Evolutionary conservation across 2,888 invertebrate species (phyloP).

Genomic region (Chalcosyrphus nemorum): DNA sequence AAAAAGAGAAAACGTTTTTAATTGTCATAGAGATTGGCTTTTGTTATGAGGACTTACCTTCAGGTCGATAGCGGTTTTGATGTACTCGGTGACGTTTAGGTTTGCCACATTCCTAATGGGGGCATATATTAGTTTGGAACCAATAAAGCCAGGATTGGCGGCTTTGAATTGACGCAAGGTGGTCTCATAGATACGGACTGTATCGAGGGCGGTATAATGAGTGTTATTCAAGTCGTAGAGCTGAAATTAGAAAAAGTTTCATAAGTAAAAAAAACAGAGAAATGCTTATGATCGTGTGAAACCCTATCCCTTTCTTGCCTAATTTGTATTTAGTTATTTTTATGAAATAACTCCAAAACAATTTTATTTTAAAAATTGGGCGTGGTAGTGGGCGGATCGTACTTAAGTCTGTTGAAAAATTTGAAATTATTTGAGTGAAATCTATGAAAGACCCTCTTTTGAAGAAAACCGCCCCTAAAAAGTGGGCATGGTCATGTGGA

Average conservation of each 20-base stretch:
- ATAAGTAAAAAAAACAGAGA: too few relatives aligned
- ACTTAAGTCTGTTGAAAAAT: too few relatives aligned
- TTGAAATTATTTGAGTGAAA: too few relatives aligned
- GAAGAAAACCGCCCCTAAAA: too few relatives aligned
- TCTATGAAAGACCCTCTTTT: too few relatives aligned
- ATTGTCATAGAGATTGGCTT: neutral
- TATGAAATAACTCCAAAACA: too few relatives aligned
- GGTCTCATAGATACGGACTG: conserved; percentile 84
- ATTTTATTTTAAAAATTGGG: too few relatives aligned
- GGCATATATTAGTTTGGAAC: conserved; percentile 88
- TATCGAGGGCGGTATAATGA: conserved; percentile 83
- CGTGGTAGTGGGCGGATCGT: too few relatives aligned
- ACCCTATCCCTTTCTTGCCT: too few relatives aligned
- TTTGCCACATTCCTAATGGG: conserved; percentile 83
- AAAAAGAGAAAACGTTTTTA: too few relatives aligned
- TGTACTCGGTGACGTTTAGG: conserved; percentile 81
- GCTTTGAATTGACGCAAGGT: conserved; percentile 84
- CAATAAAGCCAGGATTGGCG: conserved; percentile 86
- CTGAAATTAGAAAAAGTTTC: conserved; percentile 63
- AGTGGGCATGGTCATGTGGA: too few relatives aligned
- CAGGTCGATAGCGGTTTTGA: conserved; percentile 78
- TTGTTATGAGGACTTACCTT: conserved; percentile 75
- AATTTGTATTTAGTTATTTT: too few relatives aligned
- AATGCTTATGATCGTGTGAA: neutral
- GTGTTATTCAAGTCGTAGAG: conserved; percentile 87